phyloP scores from a whole-genome alignment of 2,797 vertebrate genomes.

The Enteromius anoplus region DNA sequence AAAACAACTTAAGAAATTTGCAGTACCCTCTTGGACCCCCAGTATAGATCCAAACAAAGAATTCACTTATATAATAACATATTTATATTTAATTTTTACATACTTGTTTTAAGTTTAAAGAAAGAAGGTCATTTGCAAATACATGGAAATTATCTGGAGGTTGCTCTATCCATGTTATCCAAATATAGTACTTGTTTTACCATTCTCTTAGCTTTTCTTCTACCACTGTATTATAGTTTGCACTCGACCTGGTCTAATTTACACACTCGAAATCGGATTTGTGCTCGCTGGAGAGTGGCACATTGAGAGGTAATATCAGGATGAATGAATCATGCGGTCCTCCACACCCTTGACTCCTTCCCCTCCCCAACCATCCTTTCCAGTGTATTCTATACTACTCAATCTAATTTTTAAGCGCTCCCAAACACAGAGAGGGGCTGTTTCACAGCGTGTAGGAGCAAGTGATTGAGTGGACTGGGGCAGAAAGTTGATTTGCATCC shows the following conservation, averaged over 20 bases:
- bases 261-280: conserved; percentile 31
- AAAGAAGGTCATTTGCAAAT: not conserved
- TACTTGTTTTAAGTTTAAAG: not conserved
- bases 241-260: not conserved
- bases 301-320: conserved; percentile 33
- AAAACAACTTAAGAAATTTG: not conserved
- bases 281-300: conserved; percentile 2
- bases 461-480: not conserved
- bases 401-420: conserved; percentile 19
- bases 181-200: not conserved
- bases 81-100: not conserved
- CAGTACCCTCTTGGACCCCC: not conserved
- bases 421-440: not conserved
- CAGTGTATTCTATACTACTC: not conserved
- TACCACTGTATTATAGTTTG: not conserved
- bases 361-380: conserved; percentile 37
- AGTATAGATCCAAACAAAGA: not conserved
- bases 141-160: not conserved
- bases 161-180: not conserved
- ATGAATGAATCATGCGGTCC: conserved; percentile 20
- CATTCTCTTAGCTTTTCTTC: not conserved
- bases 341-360: conserved; percentile 30
- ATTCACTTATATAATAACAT: not conserved
- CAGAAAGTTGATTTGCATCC: conserved; percentile 40
- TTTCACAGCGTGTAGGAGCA: not conserved